Conservation (phyloP, 2,113 vertebrate genomes). For the Lipophrys pholis region DNA sequence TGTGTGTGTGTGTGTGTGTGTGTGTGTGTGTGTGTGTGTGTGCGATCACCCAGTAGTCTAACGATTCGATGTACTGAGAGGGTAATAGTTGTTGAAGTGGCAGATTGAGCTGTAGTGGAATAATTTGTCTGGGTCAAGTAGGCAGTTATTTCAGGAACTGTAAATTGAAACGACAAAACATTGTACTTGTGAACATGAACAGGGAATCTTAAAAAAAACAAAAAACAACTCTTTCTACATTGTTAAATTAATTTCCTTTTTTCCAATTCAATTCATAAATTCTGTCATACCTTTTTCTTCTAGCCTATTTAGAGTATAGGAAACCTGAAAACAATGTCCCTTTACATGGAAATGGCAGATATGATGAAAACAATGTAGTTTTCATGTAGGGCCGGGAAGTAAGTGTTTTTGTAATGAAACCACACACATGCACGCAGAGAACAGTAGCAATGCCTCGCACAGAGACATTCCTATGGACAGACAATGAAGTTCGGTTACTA, state of each 20-base stretch:
- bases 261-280: neutral
- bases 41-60: conserved; percentile 17
- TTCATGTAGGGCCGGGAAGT: too few species aligned
- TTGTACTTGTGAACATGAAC: neutral
- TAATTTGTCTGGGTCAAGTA: conserved; percentile 10
- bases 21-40: neutral
- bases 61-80: neutral
- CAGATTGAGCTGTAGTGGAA: neutral
- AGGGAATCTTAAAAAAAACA: neutral
- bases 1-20: neutral
- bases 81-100: conserved; percentile 11
- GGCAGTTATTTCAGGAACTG: conserved; percentile 1
- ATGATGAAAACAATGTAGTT: too few species aligned
- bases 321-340: too few species aligned
- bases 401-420: too few species aligned
- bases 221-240: neutral
- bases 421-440: too few species aligned
- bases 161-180: neutral
- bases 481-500: too few species aligned
- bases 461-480: too few species aligned
- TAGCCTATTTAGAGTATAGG: too few species aligned
- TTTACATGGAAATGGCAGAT: too few species aligned
- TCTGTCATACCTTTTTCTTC: too few species aligned
- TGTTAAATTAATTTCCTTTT: neutral
- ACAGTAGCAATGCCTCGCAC: too few species aligned